phyloP scores from a whole-genome alignment of 2,113 vertebrate species.

The Oceanodroma tethys region DNA sequence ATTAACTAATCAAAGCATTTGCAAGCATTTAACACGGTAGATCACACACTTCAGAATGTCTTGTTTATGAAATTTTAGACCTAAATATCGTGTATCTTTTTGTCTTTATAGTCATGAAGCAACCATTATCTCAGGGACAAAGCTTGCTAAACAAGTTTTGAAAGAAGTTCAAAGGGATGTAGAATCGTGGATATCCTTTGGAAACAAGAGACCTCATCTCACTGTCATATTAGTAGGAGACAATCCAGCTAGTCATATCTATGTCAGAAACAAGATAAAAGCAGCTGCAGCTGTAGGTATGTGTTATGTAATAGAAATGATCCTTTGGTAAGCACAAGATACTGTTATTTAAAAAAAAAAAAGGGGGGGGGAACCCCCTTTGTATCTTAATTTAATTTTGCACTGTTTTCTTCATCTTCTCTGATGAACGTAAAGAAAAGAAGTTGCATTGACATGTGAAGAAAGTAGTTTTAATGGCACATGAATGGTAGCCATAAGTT shows the following conservation, averaged over 20 bases:
- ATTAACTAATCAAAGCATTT: neutral
- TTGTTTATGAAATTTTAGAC: neutral
- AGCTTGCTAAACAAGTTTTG: constrained; percentile 84
- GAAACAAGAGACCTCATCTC: constrained; percentile 88
- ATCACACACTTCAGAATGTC: neutral
- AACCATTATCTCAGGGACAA: constrained; percentile 84
- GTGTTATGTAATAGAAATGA: neutral
- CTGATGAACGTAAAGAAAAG: neutral
- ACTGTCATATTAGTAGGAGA: constrained; percentile 88
- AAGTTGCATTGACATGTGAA: neutral
- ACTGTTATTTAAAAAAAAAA: neutral
- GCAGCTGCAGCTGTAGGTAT: constrained; percentile 86
- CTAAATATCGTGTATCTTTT: neutral
- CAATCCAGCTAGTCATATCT: constrained; percentile 86
- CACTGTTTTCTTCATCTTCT: neutral
- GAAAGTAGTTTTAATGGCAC: neutral
- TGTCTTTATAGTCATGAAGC: constrained; percentile 77
- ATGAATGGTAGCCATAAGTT: neutral
- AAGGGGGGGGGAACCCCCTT: accelerated
- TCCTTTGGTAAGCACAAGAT: neutral
- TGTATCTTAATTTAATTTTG: neutral
- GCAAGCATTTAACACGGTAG: neutral
- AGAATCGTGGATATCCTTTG: constrained; percentile 79
- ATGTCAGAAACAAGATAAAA: constrained; percentile 88
- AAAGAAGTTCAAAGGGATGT: constrained; percentile 86